A percentile compares a stretch with the other conserved stretches of the same genome.
phyloP scores from a whole-genome alignment of 1,140 invertebrate genomes.

The Cyrtorhinus lividipennis region DNA sequence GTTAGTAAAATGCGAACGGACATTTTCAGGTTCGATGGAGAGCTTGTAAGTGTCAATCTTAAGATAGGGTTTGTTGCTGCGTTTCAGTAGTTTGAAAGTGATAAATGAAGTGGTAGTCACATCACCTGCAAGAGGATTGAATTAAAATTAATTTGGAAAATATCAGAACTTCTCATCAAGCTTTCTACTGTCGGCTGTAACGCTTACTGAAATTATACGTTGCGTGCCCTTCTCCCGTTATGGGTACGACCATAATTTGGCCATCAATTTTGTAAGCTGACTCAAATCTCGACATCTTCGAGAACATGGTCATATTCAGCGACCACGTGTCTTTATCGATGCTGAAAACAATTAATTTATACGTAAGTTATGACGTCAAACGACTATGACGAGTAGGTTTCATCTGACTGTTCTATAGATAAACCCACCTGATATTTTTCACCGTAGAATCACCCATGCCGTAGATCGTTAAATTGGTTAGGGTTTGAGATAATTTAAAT shows the following conservation, averaged over 20 bases:
- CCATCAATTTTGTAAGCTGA: slow-evolving; percentile 23
- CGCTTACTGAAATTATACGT: slow-evolving; percentile 23
- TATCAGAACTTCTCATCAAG: neutral
- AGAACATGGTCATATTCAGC: slow-evolving; percentile 14
- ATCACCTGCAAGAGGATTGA: slow-evolving; percentile 21
- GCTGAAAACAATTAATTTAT: neutral
- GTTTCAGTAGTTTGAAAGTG: slow-evolving; percentile 13
- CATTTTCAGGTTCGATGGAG: slow-evolving; percentile 18
- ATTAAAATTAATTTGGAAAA: neutral
- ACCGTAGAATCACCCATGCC: slow-evolving; percentile 15
- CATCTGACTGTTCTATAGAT: neutral
- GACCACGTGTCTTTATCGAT: neutral
- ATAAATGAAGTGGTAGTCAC: slow-evolving; percentile 11
- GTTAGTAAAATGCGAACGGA: slow-evolving; percentile 23
- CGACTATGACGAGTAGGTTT: too few relatives aligned
- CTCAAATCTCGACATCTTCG: slow-evolving; percentile 6
- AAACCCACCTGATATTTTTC: slow-evolving; percentile 18
- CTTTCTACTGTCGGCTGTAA: too few relatives aligned
- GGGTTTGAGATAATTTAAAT: slow-evolving; percentile 15
- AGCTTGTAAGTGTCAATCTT: slow-evolving; percentile 21
- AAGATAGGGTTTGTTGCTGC: slow-evolving; percentile 17
- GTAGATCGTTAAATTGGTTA: slow-evolving; percentile 18
- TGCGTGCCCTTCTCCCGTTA: slow-evolving; percentile 22
- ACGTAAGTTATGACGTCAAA: neutral
- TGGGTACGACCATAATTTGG: slow-evolving; percentile 20